Conservation (phyloP, 1,140 invertebrate genomes). For the Liolophura sinensis region DNA sequence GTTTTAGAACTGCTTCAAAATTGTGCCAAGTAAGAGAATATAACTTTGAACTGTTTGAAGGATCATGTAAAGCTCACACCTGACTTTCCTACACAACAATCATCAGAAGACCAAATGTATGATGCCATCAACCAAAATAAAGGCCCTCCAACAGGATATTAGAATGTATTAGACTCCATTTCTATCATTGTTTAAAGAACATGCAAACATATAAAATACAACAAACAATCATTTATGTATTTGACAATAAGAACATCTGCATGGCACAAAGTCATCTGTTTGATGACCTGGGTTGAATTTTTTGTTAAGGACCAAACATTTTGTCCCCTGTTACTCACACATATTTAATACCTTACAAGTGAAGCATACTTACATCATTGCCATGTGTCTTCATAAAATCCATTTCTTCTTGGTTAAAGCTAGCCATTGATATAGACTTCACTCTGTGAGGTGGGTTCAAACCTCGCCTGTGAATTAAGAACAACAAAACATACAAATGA, state of each 20-base stretch:
- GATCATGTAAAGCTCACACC: conserved; percentile 77
- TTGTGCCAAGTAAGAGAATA: too few species aligned
- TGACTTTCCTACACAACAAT: conserved; percentile 82
- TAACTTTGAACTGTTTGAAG: not conserved
- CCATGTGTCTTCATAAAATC: conserved; percentile 87
- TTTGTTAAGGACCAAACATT: too few species aligned
- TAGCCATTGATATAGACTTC: conserved; percentile 98
- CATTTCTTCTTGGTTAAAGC: conserved; percentile 94
- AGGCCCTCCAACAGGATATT: too few species aligned
- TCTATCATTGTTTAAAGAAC: not conserved
- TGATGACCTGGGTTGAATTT: too few species aligned
- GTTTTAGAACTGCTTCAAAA: too few species aligned
- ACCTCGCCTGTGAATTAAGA: conserved; percentile 75
- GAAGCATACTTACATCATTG: conserved; percentile 74
- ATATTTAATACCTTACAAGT: not conserved
- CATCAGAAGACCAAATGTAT: conserved; percentile 36
- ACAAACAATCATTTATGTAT: too few species aligned
- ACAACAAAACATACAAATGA: not conserved
- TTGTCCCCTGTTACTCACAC: too few species aligned
- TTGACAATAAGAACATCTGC: too few species aligned
- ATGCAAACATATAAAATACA: too few species aligned
- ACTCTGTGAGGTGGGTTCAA: conserved; percentile 96
- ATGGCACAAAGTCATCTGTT: too few species aligned
- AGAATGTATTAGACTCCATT: too few species aligned
- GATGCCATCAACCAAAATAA: too few species aligned